Evolutionary conservation across 1,140 invertebrate species (phyloP), one percentile per base, ranked within the genome.

Genomic region (Laupala kohalensis): DNA sequence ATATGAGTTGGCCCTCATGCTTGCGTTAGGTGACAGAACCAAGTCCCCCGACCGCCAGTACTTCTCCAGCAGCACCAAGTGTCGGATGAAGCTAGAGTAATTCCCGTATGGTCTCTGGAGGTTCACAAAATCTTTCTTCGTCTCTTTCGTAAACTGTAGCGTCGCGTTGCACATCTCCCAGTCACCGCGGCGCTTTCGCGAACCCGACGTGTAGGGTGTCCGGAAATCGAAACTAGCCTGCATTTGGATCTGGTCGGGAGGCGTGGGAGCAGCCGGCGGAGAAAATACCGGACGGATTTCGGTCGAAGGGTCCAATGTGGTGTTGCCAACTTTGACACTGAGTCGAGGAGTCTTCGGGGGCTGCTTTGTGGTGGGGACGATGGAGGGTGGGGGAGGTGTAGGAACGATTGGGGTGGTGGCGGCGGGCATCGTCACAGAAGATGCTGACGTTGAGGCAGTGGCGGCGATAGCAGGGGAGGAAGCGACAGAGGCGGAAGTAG

Each of bases 71-170:
- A 94, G 82, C 64, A 93, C 88, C 6, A 94, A 78, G 80, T 94
- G 92, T 6, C 91, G 82, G 1, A 94, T 79, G 75, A 94, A 94
- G 71, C 90, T 92, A 65, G 90, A 92, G 76, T 91, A 89, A 77
- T 92, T 94, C 3, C 91, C 92, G 75, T 94, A 93, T 0, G 92
- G 92, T 78, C 90, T 87, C 76, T 92, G 90, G 27, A 94, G 76
- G 73, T 91, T 88, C 71, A 90, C 88, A 90, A 90, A 94, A 5
- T 93, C 81, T 15, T 86, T 82, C 71, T 91, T 91, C 4, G 91
- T 93, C 37, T 91, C 89, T n/a, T 85, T 81, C 75, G 93, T 91
- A 71, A 92, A 93, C 76, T 92, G 90, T 66, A 94, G 88, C 75
- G 87, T 87, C 0, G 88, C 86, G 63, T 86, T 86, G 73, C 90